These are phyloP conservation scores for Takifugu flavidus DNA, from an alignment of 2,113 vertebrate genomes.

Conservation along the genomic window DNA sequence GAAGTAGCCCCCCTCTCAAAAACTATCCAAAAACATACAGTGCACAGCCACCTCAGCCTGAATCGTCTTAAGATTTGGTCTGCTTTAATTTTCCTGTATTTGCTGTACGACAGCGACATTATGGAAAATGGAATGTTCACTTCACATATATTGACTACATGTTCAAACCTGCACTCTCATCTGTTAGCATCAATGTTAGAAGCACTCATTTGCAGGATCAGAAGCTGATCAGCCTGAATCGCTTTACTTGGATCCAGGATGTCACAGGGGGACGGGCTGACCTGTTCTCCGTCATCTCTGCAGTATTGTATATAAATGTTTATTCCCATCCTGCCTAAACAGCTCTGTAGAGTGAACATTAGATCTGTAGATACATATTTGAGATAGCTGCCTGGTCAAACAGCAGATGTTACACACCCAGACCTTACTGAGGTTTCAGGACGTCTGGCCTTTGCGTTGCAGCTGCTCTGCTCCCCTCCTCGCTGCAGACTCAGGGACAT, in stretches of 20 bases:
- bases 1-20: not conserved
- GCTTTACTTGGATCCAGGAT: not conserved
- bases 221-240: constrained; percentile 34
- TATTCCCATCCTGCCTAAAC: not conserved
- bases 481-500: constrained; percentile 25
- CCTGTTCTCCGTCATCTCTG: not conserved
- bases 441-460: constrained; percentile 30
- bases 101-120: not conserved
- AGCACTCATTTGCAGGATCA: not conserved
- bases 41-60: no score
- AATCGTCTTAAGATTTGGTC: no score
- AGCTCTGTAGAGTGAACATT: not conserved
- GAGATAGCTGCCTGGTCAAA: constrained; percentile 15
- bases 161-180: not conserved
- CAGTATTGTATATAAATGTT: not conserved
- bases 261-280: not conserved
- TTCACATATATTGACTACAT: not conserved
- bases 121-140: not conserved
- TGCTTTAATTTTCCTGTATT: not conserved
- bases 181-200: not conserved
- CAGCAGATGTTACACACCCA: constrained; percentile 22
- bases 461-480: constrained; percentile 53
- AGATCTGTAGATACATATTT: constrained; percentile 11
- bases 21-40: not conserved
- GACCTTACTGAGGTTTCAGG: constrained; percentile 8